Evolutionary conservation across 1,140 invertebrate species (phyloP).

Genomic region (Thaumetopoea pityocampa): DNA sequence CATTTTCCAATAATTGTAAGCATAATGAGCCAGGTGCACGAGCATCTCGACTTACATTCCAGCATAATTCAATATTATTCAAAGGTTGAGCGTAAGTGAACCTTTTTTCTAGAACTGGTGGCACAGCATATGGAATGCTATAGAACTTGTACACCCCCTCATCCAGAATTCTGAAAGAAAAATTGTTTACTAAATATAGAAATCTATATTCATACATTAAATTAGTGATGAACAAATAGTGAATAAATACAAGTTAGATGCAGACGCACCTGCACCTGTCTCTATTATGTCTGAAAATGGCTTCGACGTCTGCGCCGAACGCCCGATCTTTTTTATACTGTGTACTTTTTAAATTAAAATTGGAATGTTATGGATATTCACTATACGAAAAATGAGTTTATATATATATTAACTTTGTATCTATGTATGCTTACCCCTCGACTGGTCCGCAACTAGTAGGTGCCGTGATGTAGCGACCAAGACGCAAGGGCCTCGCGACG

Average conservation of each 20-base stretch:
- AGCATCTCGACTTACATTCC: conserved; percentile 84
- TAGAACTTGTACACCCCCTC: conserved; percentile 87
- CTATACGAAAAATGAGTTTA: no score
- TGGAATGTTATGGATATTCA: no score
- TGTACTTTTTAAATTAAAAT: no score
- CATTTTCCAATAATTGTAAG: conserved; percentile 81
- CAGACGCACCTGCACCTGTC: no score
- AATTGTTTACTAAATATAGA: neutral
- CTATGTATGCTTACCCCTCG: conserved; percentile 80
- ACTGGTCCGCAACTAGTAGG: conserved; percentile 87
- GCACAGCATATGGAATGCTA: conserved; percentile 90
- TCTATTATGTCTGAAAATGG: no score
- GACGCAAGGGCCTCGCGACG: conserved; percentile 49
- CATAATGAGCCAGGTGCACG: conserved; percentile 82
- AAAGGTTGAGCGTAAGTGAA: conserved; percentile 84
- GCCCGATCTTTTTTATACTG: no score
- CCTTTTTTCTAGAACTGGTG: conserved; percentile 82
- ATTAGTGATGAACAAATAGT: neutral
- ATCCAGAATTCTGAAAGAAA: conserved; percentile 78
- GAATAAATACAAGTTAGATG: no score
- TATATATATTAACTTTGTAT: no score
- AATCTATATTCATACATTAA: neutral
- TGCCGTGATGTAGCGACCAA: conserved; percentile 82
- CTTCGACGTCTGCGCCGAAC: no score
- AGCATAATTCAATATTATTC: conserved; percentile 83